Conservation (phyloP, 1,140 invertebrate species). For the Meteorus sp. region DNA sequence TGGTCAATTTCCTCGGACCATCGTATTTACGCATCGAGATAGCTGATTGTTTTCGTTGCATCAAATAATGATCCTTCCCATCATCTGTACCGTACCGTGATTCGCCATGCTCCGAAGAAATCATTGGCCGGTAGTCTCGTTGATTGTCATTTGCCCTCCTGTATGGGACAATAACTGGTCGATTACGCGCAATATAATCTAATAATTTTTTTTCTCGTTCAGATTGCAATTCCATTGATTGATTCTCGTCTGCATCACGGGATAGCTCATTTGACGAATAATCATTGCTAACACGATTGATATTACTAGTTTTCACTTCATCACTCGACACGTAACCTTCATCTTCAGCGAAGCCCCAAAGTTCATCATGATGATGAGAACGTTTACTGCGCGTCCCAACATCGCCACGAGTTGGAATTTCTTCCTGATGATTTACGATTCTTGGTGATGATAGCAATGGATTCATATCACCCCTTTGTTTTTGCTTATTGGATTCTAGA, state of each 20-base stretch:
- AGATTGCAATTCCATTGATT: constrained; percentile 27
- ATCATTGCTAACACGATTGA: constrained; percentile 23
- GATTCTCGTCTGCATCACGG: constrained; percentile 29
- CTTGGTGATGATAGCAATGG: background rate
- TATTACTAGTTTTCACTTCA: constrained; percentile 30
- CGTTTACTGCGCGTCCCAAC: constrained; percentile 31
- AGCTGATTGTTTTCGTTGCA: background rate
- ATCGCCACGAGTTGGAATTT: constrained; percentile 44
- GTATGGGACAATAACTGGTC: constrained; percentile 25
- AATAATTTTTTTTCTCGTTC: constrained; percentile 25
- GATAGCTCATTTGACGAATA: background rate
- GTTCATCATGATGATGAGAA: constrained; percentile 15
- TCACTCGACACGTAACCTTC: constrained; percentile 36
- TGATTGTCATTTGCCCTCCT: background rate
- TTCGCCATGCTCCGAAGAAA: too few relatives aligned
- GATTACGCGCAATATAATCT: constrained; percentile 34
- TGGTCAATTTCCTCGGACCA: background rate
- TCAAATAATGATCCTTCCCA: background rate
- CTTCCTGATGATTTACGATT: constrained; percentile 15
- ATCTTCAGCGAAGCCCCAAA: constrained; percentile 47
- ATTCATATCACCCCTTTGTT: constrained; percentile 48
- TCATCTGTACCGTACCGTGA: background rate
- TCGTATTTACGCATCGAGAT: background rate
- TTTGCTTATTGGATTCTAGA: constrained; percentile 4
- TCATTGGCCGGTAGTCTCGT: too few relatives aligned